phyloP scores from a whole-genome alignment of 2,113 vertebrate genomes.

The Cochlearius cochlearius region DNA sequence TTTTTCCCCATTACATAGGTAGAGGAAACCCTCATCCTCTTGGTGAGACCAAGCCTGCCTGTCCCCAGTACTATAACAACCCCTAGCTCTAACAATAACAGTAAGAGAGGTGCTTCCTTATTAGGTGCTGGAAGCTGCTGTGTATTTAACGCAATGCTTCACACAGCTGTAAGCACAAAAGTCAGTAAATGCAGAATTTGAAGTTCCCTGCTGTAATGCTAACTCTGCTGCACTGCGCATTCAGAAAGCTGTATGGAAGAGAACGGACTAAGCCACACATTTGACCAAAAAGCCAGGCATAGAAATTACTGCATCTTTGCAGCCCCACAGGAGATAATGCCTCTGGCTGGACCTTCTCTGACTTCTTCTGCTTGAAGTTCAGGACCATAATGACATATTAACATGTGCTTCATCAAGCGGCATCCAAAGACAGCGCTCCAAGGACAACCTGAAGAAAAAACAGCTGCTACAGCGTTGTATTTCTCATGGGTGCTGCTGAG shows the following conservation, averaged over 20 bases:
- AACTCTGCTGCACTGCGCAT: background rate
- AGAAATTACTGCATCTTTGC: background rate
- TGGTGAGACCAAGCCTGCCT: constrained; percentile 16
- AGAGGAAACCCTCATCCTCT: background rate
- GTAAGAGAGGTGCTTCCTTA: constrained; percentile 52
- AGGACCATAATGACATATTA: background rate
- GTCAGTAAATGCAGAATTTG: constrained; percentile 23
- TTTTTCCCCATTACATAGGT: constrained; percentile 21
- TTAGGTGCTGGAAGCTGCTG: constrained; percentile 56
- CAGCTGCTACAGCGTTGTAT: background rate
- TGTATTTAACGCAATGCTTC: constrained; percentile 32
- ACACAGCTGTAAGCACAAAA: constrained; percentile 25
- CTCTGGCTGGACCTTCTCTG: background rate
- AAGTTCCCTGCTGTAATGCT: background rate
- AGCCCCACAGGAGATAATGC: background rate
- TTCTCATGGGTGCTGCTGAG: background rate
- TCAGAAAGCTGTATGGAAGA: background rate
- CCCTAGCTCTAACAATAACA: constrained; percentile 56
- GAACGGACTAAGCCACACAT: background rate
- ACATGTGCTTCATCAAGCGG: background rate
- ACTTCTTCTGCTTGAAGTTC: background rate
- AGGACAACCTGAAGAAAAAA: background rate
- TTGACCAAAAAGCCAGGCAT: background rate
- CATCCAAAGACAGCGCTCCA: background rate
- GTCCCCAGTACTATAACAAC: constrained; percentile 47